Base-by-base conservation (phyloP, 2,888 invertebrate species). In the Carcina quercana region DNA sequence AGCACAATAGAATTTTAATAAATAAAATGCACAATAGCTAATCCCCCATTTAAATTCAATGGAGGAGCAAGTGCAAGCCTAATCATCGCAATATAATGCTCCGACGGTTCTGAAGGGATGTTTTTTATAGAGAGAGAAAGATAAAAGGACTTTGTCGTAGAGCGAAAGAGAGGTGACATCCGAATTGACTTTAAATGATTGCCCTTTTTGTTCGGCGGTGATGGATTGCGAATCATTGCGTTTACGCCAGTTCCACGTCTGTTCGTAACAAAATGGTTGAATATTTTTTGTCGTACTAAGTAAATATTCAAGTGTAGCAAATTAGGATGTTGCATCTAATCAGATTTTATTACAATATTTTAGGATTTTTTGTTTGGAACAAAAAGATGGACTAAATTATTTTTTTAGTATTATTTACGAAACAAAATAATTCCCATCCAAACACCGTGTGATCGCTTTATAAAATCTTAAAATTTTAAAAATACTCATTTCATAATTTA, bases 21-120 rank as follows among this genome's bases (percentile, higher is more conserved):
- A n/a, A n/a, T n/a, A n/a, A n/a, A 75, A 73, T 60, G 66, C 67
- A 51, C 47, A 62, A 61, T 59, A 62, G 54, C 71, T 80, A 80
- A 82, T 82, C 80, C 78, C 76, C 79, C 62, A 78, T 83, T 83
- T 83, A 82, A 80, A 83, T 83, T 82, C 79, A 83, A 82, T 83
- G 67, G 70, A 56, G 53, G 50, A 59, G 80, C 82, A 82, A 82
- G 83, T 83, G 82, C 71, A 68, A 59, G 63, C 58, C 74, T 82
- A 83, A 83, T 83, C 82, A 82, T 83, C 73, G 74, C 80, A 78
- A 80, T 82, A 83, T 83, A 83, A 83, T 79, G 82, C 73, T 63
- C 57, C 75, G 59, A 50, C 61, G 75, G 69, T 57, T 69, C 42
- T 38, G 50, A 59, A 60, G 76, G 78, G 73, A 59, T 42, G 53